phyloP scores from a whole-genome alignment of 2,888 invertebrate genomes.

The Leptinotarsa juncta region DNA sequence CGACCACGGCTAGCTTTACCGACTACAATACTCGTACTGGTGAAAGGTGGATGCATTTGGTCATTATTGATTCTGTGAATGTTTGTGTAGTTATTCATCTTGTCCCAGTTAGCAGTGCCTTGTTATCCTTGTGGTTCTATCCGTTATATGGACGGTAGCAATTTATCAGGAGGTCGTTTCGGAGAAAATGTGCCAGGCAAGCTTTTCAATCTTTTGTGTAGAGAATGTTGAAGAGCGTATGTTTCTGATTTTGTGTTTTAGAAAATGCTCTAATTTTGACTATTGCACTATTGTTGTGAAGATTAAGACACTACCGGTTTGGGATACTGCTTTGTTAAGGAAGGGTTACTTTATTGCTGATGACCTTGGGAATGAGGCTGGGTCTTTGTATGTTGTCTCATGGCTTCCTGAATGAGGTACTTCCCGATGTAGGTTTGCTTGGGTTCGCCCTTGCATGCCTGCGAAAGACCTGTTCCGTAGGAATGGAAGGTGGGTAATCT shows the following conservation, averaged over 20 bases:
- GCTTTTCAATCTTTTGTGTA: neutral
- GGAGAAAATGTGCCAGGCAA: neutral
- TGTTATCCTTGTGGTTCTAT: too few relatives aligned
- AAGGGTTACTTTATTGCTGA: neutral
- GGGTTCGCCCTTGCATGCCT: neutral
- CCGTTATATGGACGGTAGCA: neutral
- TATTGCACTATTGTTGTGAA: slow-evolving; percentile 8
- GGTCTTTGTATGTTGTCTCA: neutral
- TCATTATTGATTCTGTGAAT: neutral
- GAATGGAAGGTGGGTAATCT: slow-evolving; percentile 11
- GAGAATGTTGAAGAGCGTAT: slow-evolving; percentile 1
- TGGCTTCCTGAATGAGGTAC: slow-evolving; percentile 3
- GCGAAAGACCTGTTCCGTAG: neutral
- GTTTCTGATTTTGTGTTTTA: neutral
- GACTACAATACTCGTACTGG: neutral
- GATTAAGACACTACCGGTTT: neutral
- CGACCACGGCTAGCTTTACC: neutral
- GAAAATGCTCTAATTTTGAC: neutral
- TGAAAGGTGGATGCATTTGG: slow-evolving; percentile 3
- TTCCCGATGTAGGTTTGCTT: neutral
- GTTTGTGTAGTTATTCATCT: slow-evolving; percentile 11
- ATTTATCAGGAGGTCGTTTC: too few relatives aligned
- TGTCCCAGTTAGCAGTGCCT: neutral
- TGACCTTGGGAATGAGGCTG: neutral
- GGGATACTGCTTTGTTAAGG: neutral